Evolutionary conservation across 2,113 vertebrate species (phyloP).

Genomic region (Perognathus longimembris): DNA sequence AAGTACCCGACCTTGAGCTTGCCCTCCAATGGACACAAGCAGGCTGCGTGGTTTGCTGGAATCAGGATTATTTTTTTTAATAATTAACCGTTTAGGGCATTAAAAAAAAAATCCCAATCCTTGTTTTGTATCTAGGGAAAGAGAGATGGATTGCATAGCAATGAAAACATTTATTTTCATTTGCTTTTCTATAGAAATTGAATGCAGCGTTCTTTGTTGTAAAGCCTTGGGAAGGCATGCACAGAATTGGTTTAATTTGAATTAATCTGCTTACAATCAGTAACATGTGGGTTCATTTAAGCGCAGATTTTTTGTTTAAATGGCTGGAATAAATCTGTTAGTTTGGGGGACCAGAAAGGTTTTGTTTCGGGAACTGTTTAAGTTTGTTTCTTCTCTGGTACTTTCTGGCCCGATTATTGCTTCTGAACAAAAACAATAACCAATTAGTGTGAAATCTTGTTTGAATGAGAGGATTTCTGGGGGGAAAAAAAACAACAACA

Average conservation of each 20-base stretch:
- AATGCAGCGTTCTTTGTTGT: slow-evolving; percentile 19
- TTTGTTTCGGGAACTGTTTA: slow-evolving; percentile 35
- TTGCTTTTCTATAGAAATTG: slow-evolving; percentile 47
- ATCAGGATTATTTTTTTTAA: slow-evolving; percentile 31
- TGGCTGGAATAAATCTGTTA: slow-evolving; percentile 44
- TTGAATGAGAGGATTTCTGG: slow-evolving; percentile 33
- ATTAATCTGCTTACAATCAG: not conserved
- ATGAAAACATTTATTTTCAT: not conserved
- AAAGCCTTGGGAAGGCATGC: not conserved
- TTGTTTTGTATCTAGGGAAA: slow-evolving; percentile 43
- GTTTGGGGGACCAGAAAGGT: slow-evolving; percentile 44
- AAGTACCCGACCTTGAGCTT: not conserved
- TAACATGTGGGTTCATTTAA: not conserved
- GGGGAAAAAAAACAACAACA: slow-evolving; percentile 29
- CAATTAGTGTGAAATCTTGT: slow-evolving; percentile 59
- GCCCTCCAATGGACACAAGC: not conserved
- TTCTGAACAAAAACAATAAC: slow-evolving; percentile 58
- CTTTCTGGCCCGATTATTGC: not conserved
- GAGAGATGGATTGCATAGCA: not conserved
- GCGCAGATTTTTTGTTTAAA: slow-evolving; percentile 4
- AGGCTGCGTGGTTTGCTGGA: not conserved
- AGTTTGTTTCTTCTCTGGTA: not conserved
- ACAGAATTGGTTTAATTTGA: not conserved
- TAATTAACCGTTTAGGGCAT: not conserved
- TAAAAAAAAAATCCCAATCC: not conserved